Evolutionary conservation across 2,888 invertebrate species (phyloP).

Genomic region (Microctonus aethiopoides): DNA sequence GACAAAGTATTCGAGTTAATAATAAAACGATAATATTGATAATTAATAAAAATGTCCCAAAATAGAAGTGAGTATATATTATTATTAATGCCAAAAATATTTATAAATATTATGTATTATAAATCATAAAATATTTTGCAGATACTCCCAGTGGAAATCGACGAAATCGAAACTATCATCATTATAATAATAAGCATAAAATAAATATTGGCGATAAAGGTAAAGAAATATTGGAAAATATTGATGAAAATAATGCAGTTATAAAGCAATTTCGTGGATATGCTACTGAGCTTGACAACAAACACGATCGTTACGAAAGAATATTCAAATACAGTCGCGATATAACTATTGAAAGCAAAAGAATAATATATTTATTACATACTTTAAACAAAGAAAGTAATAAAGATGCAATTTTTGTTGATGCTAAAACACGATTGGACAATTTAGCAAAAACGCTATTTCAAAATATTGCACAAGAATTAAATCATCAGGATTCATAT

Average conservation of each 20-base stretch:
- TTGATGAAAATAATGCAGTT: slow-evolving; percentile 69
- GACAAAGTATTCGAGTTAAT: not conserved
- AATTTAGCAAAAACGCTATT: slow-evolving; percentile 74
- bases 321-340: slow-evolving; percentile 85
- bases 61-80: not conserved
- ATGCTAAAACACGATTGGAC: slow-evolving; percentile 76
- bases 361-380: slow-evolving; percentile 88
- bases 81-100: not conserved
- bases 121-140: no score
- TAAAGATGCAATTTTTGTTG: slow-evolving; percentile 69
- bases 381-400: slow-evolving; percentile 74
- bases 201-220: slow-evolving; percentile 66
- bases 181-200: slow-evolving; percentile 47
- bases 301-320: slow-evolving; percentile 86
- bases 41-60: not conserved
- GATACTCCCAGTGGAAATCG: slow-evolving; percentile 40
- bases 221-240: slow-evolving; percentile 65
- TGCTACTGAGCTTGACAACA: slow-evolving; percentile 76
- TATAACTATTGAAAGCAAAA: slow-evolving; percentile 89
- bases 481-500: slow-evolving; percentile 78
- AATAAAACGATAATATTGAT: not conserved
- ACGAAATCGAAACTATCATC: slow-evolving; percentile 42
- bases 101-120: no score
- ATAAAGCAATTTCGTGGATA: slow-evolving; percentile 75
- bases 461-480: slow-evolving; percentile 78